These are phyloP conservation scores for Zaprionus camerounensis DNA, from an alignment of 1,140 invertebrate species.

Conservation along the genomic window DNA sequence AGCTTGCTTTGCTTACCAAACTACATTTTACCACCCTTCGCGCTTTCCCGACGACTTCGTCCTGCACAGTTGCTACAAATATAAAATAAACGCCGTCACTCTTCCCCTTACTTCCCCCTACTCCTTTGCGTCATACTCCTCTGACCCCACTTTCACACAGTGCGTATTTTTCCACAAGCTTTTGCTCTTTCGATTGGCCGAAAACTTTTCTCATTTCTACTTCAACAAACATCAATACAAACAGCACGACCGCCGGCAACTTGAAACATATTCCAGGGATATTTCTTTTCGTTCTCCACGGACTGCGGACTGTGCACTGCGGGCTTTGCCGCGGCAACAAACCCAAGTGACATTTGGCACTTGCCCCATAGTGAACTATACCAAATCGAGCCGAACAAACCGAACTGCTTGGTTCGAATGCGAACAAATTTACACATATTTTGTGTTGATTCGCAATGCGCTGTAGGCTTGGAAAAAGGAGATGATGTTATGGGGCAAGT, in stretches of 20 bases:
- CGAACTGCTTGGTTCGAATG: slow-evolving; percentile 26
- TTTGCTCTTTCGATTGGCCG: slow-evolving; percentile 32
- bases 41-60: not conserved
- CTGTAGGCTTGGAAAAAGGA: not conserved
- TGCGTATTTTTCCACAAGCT: slow-evolving; percentile 8
- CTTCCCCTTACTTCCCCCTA: slow-evolving; percentile 8
- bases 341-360: slow-evolving; percentile 76
- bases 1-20: slow-evolving; percentile 75
- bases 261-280: slow-evolving; percentile 52
- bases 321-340: slow-evolving; percentile 47
- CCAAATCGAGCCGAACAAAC: not conserved
- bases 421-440: slow-evolving; percentile 77
- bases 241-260: slow-evolving; percentile 43
- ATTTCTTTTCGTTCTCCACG: slow-evolving; percentile 27
- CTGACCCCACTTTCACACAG: not conserved
- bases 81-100: slow-evolving; percentile 68
- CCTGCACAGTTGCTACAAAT: slow-evolving; percentile 53
- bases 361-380: slow-evolving; percentile 54
- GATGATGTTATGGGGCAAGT: not conserved
- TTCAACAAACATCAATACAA: slow-evolving; percentile 73
- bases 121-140: not conserved
- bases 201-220: slow-evolving; percentile 82
- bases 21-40: slow-evolving; percentile 55
- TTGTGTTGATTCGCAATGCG: slow-evolving; percentile 43
- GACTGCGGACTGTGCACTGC: slow-evolving; percentile 25